Evolutionary conservation across 2,888 invertebrate genomes (phyloP), one percentile per base, ranked within the genome.

Genomic region (Drosophila multiciliata): DNA sequence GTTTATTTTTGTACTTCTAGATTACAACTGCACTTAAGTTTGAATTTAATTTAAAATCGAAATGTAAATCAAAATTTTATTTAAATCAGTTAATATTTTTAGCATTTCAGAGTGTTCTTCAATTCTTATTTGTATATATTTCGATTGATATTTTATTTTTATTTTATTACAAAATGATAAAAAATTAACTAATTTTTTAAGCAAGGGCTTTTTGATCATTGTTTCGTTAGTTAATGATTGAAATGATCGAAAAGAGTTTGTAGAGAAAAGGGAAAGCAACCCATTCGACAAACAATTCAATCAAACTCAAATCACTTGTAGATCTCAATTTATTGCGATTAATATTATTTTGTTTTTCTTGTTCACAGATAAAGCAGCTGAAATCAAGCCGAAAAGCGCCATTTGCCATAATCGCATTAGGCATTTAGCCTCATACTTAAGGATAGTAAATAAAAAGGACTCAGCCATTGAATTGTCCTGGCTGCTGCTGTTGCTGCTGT

Each of bases 391-490:
- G 29, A 73, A 75, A 63, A 69, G 74, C 75, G 35, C 73, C 63
- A 66, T 79, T 78, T 70, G 64, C 48, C 70, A 60, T 87, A 87
- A 87, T 87, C 87, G 89, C 85, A 87, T 87, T 87, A 82, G 73
- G 79, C 55, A 70, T 70, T 74, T 83, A 81, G 66, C 36, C 73
- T 69, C 52, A 65, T 35, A 54, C 65, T 53, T 45, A 36, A 20
- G 53, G 35, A 23, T 53, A 45, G 73, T 55, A 76, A 80, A 80
- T 73, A 62, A 55, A 78, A 73, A 55, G 35, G 62, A 42, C 49
- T n/a, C 52, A 50, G 26, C 38, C 26, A 63, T 64, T 78, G 52
- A 59, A 71, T 73, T 77, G 72, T 79, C 57, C 79, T 75, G 50
- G 23, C 33, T 35, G 54, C 71, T 70, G 78, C 75, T 70, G 78